Percentiles rank a stretch among this genome's conserved stretches.
Evolutionary conservation across 2,797 vertebrate species (phyloP).

Genomic region (Taenioides sp.): DNA sequence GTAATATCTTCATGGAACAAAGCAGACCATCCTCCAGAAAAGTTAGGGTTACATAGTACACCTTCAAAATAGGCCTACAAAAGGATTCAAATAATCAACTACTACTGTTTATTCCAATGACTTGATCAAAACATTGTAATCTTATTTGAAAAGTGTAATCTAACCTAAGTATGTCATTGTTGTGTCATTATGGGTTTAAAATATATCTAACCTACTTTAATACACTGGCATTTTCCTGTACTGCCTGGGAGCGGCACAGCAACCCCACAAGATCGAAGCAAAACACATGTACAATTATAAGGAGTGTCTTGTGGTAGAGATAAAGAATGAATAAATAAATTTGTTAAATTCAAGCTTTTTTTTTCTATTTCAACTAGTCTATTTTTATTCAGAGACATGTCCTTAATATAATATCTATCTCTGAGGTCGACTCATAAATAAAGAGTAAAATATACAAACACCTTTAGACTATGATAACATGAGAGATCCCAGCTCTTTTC

Average conservation of each 20-base stretch:
- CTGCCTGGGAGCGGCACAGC: slow-evolving; percentile 48
- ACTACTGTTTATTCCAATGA: no score
- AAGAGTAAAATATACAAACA: background rate
- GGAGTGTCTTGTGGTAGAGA: background rate
- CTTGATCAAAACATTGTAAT: no score
- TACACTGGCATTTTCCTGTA: slow-evolving; percentile 7
- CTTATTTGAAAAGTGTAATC: no score
- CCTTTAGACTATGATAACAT: background rate
- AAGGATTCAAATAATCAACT: no score
- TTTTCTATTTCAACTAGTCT: background rate
- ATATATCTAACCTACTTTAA: background rate
- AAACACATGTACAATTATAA: background rate
- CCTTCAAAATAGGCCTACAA: no score
- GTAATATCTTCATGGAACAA: no score
- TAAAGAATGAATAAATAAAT: background rate
- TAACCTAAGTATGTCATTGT: background rate
- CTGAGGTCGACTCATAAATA: background rate
- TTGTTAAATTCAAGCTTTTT: no score
- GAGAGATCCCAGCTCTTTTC: background rate
- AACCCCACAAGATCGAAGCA: slow-evolving; percentile 3
- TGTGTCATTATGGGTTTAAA: background rate
- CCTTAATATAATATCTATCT: no score
- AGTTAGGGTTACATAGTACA: no score
- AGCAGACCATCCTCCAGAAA: no score
- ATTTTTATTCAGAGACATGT: background rate